Percentiles rank a stretch among this genome's conserved stretches.
These are phyloP conservation scores for Cricetomys ansorgei DNA, from an alignment of 2,113 vertebrate species.

Conservation along the genomic window DNA sequence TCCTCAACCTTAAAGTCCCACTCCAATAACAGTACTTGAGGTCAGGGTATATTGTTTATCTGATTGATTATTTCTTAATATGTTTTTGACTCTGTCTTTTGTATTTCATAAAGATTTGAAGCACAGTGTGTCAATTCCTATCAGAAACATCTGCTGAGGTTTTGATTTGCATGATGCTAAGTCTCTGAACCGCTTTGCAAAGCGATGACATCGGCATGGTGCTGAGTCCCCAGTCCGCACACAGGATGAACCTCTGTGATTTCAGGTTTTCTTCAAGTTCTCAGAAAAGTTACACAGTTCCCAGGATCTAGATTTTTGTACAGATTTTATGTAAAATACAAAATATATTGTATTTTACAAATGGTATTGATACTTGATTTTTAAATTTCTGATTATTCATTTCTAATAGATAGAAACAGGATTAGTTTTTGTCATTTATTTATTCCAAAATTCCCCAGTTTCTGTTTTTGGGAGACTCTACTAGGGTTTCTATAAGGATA, in stretches of 20 bases:
- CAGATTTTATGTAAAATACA: no score
- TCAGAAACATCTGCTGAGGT: neutral
- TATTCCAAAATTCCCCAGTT: neutral
- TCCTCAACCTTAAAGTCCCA: neutral
- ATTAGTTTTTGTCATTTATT: neutral
- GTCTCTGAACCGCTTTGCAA: no score
- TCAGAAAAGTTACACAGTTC: neutral
- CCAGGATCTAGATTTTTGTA: accelerated
- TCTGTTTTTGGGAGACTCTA: neutral
- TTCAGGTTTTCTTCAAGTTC: neutral
- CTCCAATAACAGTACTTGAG: no score
- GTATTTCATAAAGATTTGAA: neutral
- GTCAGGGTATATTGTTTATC: neutral
- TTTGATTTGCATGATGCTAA: no score
- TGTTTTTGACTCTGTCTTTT: neutral
- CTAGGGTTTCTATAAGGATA: neutral
- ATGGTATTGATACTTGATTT: neutral
- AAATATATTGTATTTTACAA: neutral
- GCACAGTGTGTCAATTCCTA: neutral
- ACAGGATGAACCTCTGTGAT: neutral
- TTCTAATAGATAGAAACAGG: neutral
- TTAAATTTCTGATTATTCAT: neutral
- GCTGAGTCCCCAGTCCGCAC: neutral
- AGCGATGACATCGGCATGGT: neutral
- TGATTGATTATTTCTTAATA: neutral